Evolutionary conservation across 2,113 vertebrate genomes (phyloP), one percentile per base, ranked within the genome.

Genomic region (Sylvietta virens): DNA sequence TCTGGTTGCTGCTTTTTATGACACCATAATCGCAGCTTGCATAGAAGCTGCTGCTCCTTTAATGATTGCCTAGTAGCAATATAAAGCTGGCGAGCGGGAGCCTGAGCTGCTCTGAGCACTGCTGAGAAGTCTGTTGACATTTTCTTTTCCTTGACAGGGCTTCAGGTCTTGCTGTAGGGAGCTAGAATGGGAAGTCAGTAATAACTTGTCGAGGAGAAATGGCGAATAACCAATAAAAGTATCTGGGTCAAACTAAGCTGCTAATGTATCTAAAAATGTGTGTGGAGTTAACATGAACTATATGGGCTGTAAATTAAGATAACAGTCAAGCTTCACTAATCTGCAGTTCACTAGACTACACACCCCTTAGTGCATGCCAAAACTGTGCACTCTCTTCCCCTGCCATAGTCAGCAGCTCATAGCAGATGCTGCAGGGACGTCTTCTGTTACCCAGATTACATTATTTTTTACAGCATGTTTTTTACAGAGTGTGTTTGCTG

Each of bases 161-260:
- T 97, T 94, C 82, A 65, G 83, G 95, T 93, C 92, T 79, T 95
- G 89, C 96, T 96, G 58, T 81, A 88, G 94, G 92, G 91, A 96
- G 82, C 86, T 91, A 80, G 88, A 67, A 60, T 81, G 76, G 66
- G 91, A 94, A 97, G 89, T 93, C 83, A 64, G 86, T 95, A 92
- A 92, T 94, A 94, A 83, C 90, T 97, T 94, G 92, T 96, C 95
- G 95, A 81, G 86, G 94, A 96, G 84, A 86, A 95, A 80, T 69
- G 77, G 88, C 3, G 0, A 88, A 89, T 92, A 94, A 95, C 86
- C 65, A 95, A 22, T 85, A 45, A 56, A 88, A 83, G 56, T 85
- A 94, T 94, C 54, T 40, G 40, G 94, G 71, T 90, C 87, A 51
- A 93, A 73, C 86, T 95, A 77, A 90, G 83, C 88, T 88, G 79